Evolutionary conservation across 2,113 vertebrate species (phyloP).

Genomic region (Saiga tatarica): DNA sequence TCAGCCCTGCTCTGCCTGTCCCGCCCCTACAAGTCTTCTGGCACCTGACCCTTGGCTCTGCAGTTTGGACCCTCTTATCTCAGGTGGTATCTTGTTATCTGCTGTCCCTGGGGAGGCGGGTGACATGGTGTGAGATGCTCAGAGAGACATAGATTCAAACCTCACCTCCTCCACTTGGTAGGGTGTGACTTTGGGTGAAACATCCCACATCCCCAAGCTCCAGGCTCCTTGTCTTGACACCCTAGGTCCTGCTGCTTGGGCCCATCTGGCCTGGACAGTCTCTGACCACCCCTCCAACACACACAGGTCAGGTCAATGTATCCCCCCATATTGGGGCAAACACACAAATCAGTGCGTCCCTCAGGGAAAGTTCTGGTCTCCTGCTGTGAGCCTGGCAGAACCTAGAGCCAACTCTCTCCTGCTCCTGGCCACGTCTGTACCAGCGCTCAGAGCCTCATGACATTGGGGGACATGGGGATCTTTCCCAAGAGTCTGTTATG

Average conservation of each 20-base stretch:
- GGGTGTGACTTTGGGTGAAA: not conserved
- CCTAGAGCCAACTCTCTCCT: not conserved
- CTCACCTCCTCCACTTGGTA: not conserved
- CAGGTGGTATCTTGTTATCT: accelerated
- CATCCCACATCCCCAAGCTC: too few species aligned
- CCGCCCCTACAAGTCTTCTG: not conserved
- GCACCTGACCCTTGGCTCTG: not conserved
- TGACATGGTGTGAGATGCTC: not conserved
- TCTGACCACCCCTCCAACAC: not conserved
- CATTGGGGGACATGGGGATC: not conserved
- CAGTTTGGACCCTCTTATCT: not conserved
- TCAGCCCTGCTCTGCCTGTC: not conserved
- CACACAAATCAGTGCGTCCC: accelerated
- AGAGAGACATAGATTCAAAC: not conserved
- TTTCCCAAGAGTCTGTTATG: not conserved
- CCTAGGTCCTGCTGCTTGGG: not conserved
- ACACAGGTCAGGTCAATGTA: not conserved
- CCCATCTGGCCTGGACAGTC: accelerated
- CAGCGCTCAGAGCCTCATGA: accelerated
- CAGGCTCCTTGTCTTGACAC: not conserved
- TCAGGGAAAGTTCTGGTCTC: not conserved
- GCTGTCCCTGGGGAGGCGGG: not conserved
- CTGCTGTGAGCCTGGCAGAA: not conserved
- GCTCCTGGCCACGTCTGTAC: accelerated
- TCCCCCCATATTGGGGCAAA: not conserved